phyloP scores from a whole-genome alignment of 2,888 invertebrate species.

The Pseudeuparius sepicola region DNA sequence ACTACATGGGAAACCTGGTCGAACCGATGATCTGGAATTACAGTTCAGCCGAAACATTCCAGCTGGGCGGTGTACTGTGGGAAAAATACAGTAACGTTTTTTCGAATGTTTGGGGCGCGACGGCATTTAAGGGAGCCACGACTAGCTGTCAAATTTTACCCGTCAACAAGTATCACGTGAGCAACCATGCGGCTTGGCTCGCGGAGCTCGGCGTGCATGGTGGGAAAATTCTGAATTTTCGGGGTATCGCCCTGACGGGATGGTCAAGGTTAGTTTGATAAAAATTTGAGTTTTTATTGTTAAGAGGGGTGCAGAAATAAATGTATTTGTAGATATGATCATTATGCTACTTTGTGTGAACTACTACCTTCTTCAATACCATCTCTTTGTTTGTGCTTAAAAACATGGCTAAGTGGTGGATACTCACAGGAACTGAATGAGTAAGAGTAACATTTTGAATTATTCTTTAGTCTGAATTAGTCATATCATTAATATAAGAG shows the following conservation, averaged over 20 bases:
- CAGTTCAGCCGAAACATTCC: constrained; percentile 46
- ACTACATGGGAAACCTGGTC: constrained; percentile 48
- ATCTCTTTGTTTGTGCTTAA: constrained; percentile 51
- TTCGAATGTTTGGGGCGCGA: constrained; percentile 63
- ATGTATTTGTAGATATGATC: constrained; percentile 48
- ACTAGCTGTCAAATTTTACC: constrained; percentile 61
- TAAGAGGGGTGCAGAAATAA: constrained; percentile 6
- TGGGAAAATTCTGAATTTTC: constrained; percentile 44
- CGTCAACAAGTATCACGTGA: constrained; percentile 57
- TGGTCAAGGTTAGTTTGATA: constrained; percentile 54
- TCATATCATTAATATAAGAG: no score
- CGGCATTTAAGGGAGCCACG: constrained; percentile 81
- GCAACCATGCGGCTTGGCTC: constrained; percentile 69
- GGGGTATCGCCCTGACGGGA: constrained; percentile 59
- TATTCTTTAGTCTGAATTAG: no score
- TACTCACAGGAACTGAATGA: constrained; percentile 40
- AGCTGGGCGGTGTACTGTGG: constrained; percentile 46
- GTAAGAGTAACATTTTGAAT: no score
- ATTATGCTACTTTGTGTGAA: constrained; percentile 60
- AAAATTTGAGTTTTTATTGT: constrained; percentile 2
- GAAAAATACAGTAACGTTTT: constrained; percentile 57
- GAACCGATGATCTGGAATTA: constrained; percentile 66
- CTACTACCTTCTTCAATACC: constrained; percentile 52
- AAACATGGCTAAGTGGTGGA: constrained; percentile 43
- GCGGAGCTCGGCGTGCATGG: constrained; percentile 43